phyloP scores from a whole-genome alignment of 2,113 vertebrate genomes.

The Terrapene triunguis region DNA sequence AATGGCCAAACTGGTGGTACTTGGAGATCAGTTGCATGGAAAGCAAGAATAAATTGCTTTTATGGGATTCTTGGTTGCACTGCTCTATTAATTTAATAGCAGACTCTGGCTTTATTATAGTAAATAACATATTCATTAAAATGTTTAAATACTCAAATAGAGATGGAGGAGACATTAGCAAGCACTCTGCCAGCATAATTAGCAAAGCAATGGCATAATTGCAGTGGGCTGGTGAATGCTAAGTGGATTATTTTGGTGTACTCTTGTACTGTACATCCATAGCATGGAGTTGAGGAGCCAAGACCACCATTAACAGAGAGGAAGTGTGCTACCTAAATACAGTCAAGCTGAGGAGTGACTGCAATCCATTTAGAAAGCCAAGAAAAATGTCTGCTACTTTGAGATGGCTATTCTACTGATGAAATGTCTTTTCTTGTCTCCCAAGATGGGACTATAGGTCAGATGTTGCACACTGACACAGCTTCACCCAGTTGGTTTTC shows the following conservation, averaged over 20 bases:
- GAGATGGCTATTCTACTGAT: not conserved
- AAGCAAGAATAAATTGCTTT: constrained; percentile 40
- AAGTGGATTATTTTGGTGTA: not conserved
- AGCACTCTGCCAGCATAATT: constrained; percentile 18
- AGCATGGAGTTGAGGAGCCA: not conserved
- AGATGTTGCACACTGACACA: not conserved
- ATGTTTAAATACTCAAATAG: constrained; percentile 62
- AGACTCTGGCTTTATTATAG: constrained; percentile 53
- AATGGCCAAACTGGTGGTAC: not conserved
- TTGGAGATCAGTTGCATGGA: constrained; percentile 11
- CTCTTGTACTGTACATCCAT: not conserved
- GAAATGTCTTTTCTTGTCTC: not conserved
- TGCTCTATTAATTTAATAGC: constrained; percentile 70
- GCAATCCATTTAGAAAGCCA: not conserved
- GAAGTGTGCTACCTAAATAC: not conserved
- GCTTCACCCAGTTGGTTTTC: not conserved
- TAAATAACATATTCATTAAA: constrained; percentile 72
- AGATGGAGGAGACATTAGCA: constrained; percentile 49
- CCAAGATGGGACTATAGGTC: not conserved
- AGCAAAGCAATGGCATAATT: constrained; percentile 39
- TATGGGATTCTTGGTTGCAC: constrained; percentile 41
- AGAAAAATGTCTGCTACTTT: not conserved
- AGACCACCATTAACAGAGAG: not conserved
- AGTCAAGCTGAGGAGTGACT: not conserved
- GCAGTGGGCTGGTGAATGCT: not conserved